Percentiles rank a stretch among this genome's conserved stretches.
Conservation (phyloP, 2,888 invertebrate species). For the Pollenia amentaria region DNA sequence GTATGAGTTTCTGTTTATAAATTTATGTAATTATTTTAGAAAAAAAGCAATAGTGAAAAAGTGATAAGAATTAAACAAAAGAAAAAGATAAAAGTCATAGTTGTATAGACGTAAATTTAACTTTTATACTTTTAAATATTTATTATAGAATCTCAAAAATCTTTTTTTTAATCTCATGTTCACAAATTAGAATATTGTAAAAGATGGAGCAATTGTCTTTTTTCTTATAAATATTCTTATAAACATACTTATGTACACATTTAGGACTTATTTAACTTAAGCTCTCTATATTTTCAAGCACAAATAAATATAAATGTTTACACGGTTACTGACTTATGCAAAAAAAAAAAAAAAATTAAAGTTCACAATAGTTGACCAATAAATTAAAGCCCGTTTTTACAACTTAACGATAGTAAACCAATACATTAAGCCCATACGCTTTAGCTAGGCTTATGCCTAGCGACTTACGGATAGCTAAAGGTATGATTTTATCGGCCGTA, state of each 20-base stretch:
- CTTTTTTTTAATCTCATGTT: constrained; percentile 7
- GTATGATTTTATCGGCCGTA: too few relatives aligned
- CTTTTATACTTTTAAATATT: constrained; percentile 1
- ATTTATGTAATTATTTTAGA: not conserved
- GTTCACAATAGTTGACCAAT: too few relatives aligned
- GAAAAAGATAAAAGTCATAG: constrained; percentile 31
- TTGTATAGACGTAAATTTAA: constrained; percentile 44
- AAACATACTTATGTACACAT: not conserved
- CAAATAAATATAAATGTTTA: not conserved
- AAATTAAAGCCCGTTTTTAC: too few relatives aligned
- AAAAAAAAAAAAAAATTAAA: too few relatives aligned
- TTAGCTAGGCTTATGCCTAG: too few relatives aligned
- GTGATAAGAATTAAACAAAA: constrained; percentile 50
- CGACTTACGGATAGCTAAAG: too few relatives aligned
- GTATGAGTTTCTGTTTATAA: constrained; percentile 15
- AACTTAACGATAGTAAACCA: too few relatives aligned
- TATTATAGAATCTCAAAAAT: constrained; percentile 31
- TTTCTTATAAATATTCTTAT: not conserved
- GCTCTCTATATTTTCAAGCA: constrained; percentile 19
- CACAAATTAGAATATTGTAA: not conserved
- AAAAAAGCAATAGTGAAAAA: constrained; percentile 54
- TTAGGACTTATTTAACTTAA: constrained; percentile 6
- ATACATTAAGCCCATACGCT: too few relatives aligned
- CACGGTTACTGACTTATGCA: too few relatives aligned
- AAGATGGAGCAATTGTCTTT: not conserved